Base-by-base conservation (phyloP, 30 jellyfish, hydroid and myxozoan genomes). In the Sanderia malayensis region DNA sequence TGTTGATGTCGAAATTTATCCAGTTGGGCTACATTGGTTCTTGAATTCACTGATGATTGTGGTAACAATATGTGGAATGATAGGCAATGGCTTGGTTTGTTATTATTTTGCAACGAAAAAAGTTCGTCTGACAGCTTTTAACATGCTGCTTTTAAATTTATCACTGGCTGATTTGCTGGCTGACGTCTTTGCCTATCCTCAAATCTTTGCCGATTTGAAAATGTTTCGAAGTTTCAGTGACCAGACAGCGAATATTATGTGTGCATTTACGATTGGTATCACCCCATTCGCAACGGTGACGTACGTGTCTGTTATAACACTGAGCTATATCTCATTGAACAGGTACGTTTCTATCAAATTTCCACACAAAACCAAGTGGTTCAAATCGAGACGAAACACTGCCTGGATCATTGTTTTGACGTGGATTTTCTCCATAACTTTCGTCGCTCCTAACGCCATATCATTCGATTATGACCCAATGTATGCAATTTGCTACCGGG, bases 261-360 rank as follows among this genome's bases (percentile, higher is more conserved):
- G 95, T 67, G 80, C 95, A 46, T 26, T 67, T 45, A 67, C 97
- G 80, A 77, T 83, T 22, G 79, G 97, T 61, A 49, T 90, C 52
- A 66, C 93, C 46, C 83, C 95, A 47, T 72, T 65, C 46, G 76
- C 84, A 31, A 63, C 92, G 22, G 81, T 90, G 65, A 73, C 95
- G 18, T 53, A 27, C 2, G 89, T 78, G 17, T 61, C 89, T 13
- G 70, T 78, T n/a, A 22, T 66, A 2, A 78, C 89, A 1, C 59
- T 78, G 47, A 34, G 70, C 2, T 78, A 78, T 47, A 78, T 78
- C 10, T 49, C 89, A 0, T 46, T 78, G 44, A 78, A 67, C 33
- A 70, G 89, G 32, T 78, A 19, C 22, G 76, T 78, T 15, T 65
- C 33, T 7, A 61, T 78, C 1, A 53, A 58, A 23, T 78, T 26